Evolutionary conservation across 2,797 vertebrate genomes (phyloP).

Genomic region (Ptychobarbus kaznakovi): DNA sequence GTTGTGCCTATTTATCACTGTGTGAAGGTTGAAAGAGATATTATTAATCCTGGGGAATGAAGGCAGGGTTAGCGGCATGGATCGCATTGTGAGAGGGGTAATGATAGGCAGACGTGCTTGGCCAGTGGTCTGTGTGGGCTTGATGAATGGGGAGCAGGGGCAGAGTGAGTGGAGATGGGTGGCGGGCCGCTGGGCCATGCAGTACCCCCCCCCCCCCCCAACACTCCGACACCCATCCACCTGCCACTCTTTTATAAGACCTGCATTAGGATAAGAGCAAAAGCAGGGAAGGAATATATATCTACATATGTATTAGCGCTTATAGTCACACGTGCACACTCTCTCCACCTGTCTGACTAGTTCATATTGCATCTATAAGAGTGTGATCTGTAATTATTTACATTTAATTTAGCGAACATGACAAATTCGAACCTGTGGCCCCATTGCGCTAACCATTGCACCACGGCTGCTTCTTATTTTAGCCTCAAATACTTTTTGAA

Average conservation of each 20-base stretch:
- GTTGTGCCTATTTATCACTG: slow-evolving; percentile 99
- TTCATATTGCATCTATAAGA: not conserved
- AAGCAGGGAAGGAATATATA: slow-evolving; percentile 74
- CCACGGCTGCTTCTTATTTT: not conserved
- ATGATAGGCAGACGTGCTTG: slow-evolving; percentile 99
- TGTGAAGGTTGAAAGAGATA: slow-evolving; percentile 99
- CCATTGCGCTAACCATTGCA: not conserved
- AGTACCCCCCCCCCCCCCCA: slow-evolving; percentile 81
- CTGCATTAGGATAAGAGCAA: slow-evolving; percentile 86
- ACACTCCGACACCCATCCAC: slow-evolving; percentile 79
- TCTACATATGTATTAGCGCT: slow-evolving; percentile 22
- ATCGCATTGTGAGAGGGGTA: slow-evolving; percentile 99
- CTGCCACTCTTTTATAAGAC: slow-evolving; percentile 79
- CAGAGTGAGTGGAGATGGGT: slow-evolving; percentile 84
- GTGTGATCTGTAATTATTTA: not conserved
- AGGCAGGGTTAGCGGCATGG: slow-evolving; percentile 99
- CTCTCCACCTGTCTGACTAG: slow-evolving; percentile 17
- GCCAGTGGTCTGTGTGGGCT: slow-evolving; percentile 98
- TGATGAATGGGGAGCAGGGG: slow-evolving; percentile 99
- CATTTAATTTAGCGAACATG: not conserved
- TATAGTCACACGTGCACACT: slow-evolving; percentile 24
- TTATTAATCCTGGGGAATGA: slow-evolving; percentile 99
- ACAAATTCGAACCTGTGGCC: not conserved
- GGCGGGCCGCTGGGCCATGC: slow-evolving; percentile 86
- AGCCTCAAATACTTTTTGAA: not conserved